These are phyloP conservation scores for Sminthurides aquaticus DNA, from an alignment of 2,888 invertebrate species.

Conservation along the genomic window DNA sequence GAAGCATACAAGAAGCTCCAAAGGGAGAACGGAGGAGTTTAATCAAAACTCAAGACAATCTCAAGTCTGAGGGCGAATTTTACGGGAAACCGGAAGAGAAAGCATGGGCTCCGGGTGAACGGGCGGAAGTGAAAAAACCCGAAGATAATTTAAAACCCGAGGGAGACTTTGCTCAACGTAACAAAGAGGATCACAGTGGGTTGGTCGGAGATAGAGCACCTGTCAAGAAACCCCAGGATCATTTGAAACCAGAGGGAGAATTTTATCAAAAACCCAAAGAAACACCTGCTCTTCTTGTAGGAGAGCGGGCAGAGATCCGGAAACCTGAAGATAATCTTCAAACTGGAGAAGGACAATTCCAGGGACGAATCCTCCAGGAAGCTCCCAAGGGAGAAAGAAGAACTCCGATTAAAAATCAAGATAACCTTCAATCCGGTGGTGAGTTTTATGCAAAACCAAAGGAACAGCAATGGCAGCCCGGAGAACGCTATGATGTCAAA, in stretches of 20 bases:
- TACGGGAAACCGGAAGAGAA: conserved; percentile 23
- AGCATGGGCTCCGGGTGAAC: conserved; percentile 51
- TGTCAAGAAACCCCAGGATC: conserved; percentile 52
- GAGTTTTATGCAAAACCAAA: conserved; percentile 47
- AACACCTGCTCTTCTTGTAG: conserved; percentile 45
- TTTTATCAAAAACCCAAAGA: conserved; percentile 53
- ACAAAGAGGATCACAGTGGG: conserved; percentile 46
- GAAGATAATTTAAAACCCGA: conserved; percentile 54
- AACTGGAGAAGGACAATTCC: conserved; percentile 57
- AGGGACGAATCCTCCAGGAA: conserved; percentile 47
- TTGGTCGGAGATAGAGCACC: conserved; percentile 52
- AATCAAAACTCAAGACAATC: conserved; percentile 52
- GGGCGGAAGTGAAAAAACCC: conserved; percentile 49
- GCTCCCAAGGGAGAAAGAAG: conserved; percentile 47
- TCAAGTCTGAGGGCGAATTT: conserved; percentile 53
- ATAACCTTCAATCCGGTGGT: conserved; percentile 51
- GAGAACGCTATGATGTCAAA: background rate
- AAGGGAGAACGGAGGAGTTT: conserved; percentile 51
- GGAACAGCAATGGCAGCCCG: conserved; percentile 31
- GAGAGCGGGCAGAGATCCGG: conserved; percentile 32
- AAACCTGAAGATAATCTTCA: conserved; percentile 43
- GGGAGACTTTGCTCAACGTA: conserved; percentile 50
- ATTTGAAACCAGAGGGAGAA: conserved; percentile 54
- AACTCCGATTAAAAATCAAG: conserved; percentile 54
- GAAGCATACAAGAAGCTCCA: conserved; percentile 49